These are phyloP conservation scores for Halictus quadricinctus DNA, from an alignment of 2,888 invertebrate genomes.

Conservation along the genomic window DNA sequence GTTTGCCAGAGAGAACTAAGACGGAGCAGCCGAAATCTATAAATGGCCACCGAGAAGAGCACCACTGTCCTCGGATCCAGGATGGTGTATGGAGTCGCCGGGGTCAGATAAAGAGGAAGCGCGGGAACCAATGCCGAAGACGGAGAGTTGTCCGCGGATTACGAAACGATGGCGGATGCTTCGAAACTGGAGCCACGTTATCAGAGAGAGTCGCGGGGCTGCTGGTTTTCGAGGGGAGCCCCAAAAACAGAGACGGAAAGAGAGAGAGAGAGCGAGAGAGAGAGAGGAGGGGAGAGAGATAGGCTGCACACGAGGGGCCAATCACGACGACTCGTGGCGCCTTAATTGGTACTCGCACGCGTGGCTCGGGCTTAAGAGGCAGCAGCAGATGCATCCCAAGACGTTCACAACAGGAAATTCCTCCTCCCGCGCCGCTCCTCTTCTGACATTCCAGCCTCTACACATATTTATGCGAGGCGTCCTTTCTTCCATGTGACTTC, in stretches of 20 bases:
- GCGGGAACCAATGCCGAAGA: conserved; percentile 3
- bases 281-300: conserved; percentile 31
- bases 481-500: conserved; percentile 56
- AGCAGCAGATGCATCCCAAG: conserved; percentile 79
- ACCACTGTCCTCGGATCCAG: conserved; percentile 1
- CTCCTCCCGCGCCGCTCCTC: conserved; percentile 67
- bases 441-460: conserved; percentile 54
- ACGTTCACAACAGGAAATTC: conserved; percentile 81
- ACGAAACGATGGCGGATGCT: conserved; percentile 22
- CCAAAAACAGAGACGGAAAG: conserved; percentile 20
- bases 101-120: conserved; percentile 25
- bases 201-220: conserved; percentile 15
- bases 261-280: conserved; percentile 17
- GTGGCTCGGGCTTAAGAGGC: conserved; percentile 72
- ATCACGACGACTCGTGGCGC: conserved; percentile 69
- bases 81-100: neutral
- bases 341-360: conserved; percentile 71
- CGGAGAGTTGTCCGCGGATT: conserved; percentile 7
- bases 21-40: conserved; percentile 15
- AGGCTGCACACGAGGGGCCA: conserved; percentile 59
- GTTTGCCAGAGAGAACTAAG: neutral
- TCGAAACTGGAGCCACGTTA: conserved; percentile 30
- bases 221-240: conserved; percentile 32
- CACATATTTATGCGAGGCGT: conserved; percentile 57
- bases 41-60: conserved; percentile 1